Percentiles rank a stretch among this genome's conserved stretches.
Conservation (phyloP, 92 coral and sea anemone genomes). For the Diadumene lineata region DNA sequence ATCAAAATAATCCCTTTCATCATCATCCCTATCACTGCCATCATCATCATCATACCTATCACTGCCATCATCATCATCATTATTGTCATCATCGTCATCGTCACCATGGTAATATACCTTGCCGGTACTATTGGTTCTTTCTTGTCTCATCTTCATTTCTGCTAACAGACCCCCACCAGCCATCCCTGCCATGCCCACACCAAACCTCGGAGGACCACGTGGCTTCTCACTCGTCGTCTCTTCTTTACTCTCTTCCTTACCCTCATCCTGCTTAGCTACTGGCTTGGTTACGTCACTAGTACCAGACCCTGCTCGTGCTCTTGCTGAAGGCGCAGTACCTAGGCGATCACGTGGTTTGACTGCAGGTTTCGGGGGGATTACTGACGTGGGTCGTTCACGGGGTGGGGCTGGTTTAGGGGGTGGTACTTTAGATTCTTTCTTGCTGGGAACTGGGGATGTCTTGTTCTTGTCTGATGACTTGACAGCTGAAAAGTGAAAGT, state of each 20-base stretch:
- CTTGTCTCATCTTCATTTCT: constrained; percentile 93
- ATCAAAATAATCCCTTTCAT: background rate
- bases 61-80: background rate
- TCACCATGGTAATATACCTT: constrained; percentile 7
- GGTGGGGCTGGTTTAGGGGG: constrained; percentile 58
- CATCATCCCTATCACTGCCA: background rate
- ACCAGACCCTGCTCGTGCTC: constrained; percentile 4
- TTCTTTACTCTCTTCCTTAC: constrained; percentile 40
- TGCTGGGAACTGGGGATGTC: constrained; percentile 26
- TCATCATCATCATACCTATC: background rate
- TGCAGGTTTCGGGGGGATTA: constrained; percentile 31
- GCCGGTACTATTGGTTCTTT: constrained; percentile 65
- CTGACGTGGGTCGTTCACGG: constrained; percentile 64
- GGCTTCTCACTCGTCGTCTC: constrained; percentile 40
- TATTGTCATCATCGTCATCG: background rate
- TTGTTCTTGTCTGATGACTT: constrained; percentile 30
- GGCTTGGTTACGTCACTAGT: constrained; percentile 11
- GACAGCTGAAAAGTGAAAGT: constrained; percentile 1
- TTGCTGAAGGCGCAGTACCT: background rate
- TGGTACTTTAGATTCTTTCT: constrained; percentile 22
- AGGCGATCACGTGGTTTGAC: constrained; percentile 42
- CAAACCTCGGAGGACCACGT: constrained; percentile 96
- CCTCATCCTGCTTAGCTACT: constrained; percentile 21
- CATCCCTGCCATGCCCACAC: constrained; percentile 86
- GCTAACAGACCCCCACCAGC: constrained; percentile 93